phyloP scores from a whole-genome alignment of 2,113 vertebrate species.

The Pseudorasbora parva region DNA sequence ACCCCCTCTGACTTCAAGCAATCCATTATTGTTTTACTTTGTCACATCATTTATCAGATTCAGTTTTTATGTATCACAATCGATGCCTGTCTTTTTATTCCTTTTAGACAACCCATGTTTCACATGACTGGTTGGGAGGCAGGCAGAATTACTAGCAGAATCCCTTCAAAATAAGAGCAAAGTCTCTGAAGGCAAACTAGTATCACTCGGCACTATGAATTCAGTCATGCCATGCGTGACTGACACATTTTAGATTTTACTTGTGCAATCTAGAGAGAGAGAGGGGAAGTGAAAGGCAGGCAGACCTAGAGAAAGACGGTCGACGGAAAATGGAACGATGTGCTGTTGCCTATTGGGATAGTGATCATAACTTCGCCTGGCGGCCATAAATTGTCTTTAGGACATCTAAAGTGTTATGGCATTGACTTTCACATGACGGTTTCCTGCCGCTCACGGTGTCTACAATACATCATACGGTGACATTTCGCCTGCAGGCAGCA shows the following conservation, averaged over 20 bases:
- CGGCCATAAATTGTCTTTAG: conserved; percentile 22
- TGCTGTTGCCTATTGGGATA: background rate
- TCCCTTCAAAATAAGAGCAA: conserved; percentile 3
- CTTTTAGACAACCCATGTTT: background rate
- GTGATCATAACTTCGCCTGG: conserved; percentile 26
- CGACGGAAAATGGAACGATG: background rate
- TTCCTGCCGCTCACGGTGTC: conserved; percentile 15
- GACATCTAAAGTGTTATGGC: conserved; percentile 9
- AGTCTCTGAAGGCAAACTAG: conserved; percentile 22
- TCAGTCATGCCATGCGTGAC: conserved; percentile 8
- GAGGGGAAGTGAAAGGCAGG: background rate
- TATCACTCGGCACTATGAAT: background rate
- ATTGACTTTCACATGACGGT: conserved; percentile 32
- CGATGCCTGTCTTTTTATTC: background rate
- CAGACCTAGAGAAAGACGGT: background rate
- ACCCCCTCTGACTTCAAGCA: too few species aligned
- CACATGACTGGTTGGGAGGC: conserved; percentile 11
- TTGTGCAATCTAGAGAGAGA: background rate
- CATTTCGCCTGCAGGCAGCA: conserved; percentile 24
- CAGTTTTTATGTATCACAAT: background rate
- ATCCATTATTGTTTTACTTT: background rate
- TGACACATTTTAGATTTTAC: conserved; percentile 29
- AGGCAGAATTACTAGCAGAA: conserved; percentile 5
- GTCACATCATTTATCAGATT: background rate
- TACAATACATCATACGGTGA: conserved; percentile 21